Base-by-base conservation (phyloP, 2,888 invertebrate genomes). In the Iphiclides podalirius region DNA sequence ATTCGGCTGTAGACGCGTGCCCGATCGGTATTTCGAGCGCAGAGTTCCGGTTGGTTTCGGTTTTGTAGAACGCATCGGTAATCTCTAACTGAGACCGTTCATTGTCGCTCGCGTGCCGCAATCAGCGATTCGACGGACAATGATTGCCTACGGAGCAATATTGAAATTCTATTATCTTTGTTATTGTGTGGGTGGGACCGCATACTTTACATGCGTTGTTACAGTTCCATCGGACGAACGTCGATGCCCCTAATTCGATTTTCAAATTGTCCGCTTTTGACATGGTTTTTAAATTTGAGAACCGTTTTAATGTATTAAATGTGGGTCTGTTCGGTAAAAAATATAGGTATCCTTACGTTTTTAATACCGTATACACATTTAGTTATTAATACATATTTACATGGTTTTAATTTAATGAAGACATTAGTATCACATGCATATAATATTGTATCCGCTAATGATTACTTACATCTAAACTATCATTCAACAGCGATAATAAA, bases 1-100 rank as follows among this genome's bases (percentile, higher is more conserved):
- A 81, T 83, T 84, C 75, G 66, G 73, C 70, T n/a, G n/a, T n/a
- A 72, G 75, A 81, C 83, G 81, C 83, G 82, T 84, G 85, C 79
- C 72, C 61, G 58, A 62, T 65, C 70, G 66, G 66, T 64, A 61
- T 59, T 57, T 60, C 60, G 55, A 55, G 28, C 54, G 57, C n/a
- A n/a, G n/a, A 63, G 80, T 82, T 83, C 78, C 83, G 79, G 75
- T 76, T n/a, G n/a, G n/a, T 75, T 78, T 70, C 70, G 58, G 68
- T 58, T 58, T 52, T 52, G 44, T 53, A 47, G 69, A 70, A 70
- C 67, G 70, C 63, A 63, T 64, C 57, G 57, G 72, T 77, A 72
- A 78, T 70, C 69, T 66, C 46, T 55, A 63, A 61, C 57, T 61
- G 55, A 66, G 66, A 67, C 63, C 66, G 70, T 65, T 66, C 68